Conservation (phyloP, 2,888 invertebrate genomes). For the Eupithecia abbreviata region DNA sequence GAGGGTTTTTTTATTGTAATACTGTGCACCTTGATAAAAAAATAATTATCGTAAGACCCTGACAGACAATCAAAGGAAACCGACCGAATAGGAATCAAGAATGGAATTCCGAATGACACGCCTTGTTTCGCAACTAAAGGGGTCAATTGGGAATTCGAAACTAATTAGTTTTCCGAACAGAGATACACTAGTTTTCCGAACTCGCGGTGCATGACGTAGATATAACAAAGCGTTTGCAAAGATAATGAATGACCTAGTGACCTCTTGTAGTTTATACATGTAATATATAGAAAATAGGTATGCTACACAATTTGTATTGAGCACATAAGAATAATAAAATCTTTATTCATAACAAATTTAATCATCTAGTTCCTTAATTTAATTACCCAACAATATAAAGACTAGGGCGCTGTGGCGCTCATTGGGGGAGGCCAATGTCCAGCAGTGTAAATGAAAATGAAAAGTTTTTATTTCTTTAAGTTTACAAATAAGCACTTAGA, state of each 20-base stretch:
- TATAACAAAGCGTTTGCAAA: background rate
- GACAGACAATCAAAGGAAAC: conserved; percentile 16
- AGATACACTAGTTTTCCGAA: background rate
- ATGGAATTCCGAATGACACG: background rate
- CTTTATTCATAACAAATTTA: no score
- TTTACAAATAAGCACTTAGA: no score
- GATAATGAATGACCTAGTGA: background rate
- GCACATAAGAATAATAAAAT: no score
- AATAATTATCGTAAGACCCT: no score
- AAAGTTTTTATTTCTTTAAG: no score
- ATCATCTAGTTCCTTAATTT: no score
- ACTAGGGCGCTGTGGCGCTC: no score
- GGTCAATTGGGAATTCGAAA: conserved; percentile 9
- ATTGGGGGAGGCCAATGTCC: no score
- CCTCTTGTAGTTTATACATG: background rate
- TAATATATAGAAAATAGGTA: background rate
- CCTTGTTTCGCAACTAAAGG: conserved; percentile 1
- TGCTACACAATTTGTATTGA: background rate
- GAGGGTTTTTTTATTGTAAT: no score
- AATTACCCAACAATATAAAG: no score
- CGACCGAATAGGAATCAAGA: conserved; percentile 6
- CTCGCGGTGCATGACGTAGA: background rate
- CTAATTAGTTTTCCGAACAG: conserved; percentile 6
- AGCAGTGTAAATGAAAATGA: no score
- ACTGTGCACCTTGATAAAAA: no score